phyloP scores from a whole-genome alignment of 1,140 invertebrate genomes.

The Nylanderia fulva region DNA sequence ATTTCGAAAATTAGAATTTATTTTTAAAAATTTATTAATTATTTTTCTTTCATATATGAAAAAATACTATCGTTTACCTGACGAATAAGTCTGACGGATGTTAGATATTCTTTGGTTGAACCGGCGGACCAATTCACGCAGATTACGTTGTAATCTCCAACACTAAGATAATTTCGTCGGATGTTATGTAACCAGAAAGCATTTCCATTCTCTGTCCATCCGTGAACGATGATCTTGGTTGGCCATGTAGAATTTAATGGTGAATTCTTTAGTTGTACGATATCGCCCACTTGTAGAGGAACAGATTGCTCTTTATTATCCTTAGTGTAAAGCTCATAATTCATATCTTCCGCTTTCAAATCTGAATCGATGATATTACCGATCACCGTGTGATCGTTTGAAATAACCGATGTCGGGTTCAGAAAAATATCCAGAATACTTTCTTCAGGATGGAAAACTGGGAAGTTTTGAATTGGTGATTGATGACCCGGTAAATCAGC shows the following conservation, averaged over 20 bases:
- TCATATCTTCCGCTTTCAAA: constrained; percentile 56
- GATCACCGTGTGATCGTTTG: constrained; percentile 56
- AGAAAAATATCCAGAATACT: constrained; percentile 57
- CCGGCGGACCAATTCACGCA: constrained; percentile 88
- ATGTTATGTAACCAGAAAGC: constrained; percentile 81
- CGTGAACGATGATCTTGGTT: constrained; percentile 86
- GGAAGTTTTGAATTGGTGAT: constrained; percentile 28
- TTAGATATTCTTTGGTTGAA: constrained; percentile 86
- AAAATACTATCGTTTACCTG: constrained; percentile 81
- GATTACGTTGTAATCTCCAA: constrained; percentile 88
- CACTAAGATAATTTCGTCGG: constrained; percentile 86
- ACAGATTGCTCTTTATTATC: constrained; percentile 63
- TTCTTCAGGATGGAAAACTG: constrained; percentile 58
- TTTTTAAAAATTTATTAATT: constrained; percentile 68
- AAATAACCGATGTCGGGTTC: constrained; percentile 55
- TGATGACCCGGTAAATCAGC: neutral
- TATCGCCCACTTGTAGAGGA: constrained; percentile 54
- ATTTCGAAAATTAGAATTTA: constrained; percentile 44
- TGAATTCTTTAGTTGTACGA: constrained; percentile 65
- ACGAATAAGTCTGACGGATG: constrained; percentile 82
- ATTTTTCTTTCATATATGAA: constrained; percentile 81
- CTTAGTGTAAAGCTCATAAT: constrained; percentile 76
- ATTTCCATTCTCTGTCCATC: constrained; percentile 84
- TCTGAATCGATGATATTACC: constrained; percentile 46
- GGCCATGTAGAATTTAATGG: constrained; percentile 77